Conservation (phyloP, 2,113 vertebrate genomes). For the Boleophthalmus pectinirostris region DNA sequence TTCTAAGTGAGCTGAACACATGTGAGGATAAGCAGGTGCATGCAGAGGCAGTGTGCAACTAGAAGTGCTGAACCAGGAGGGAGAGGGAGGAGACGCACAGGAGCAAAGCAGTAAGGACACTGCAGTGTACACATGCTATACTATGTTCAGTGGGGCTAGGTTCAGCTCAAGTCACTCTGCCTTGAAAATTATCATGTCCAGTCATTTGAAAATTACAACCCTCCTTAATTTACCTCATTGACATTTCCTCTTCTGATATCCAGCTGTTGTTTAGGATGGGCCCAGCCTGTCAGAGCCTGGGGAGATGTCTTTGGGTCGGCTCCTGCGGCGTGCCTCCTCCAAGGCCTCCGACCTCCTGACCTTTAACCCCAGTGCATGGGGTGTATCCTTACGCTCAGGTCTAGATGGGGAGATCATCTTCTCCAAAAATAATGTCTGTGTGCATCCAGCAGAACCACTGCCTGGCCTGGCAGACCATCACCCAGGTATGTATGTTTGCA, state of each 20-base stretch:
- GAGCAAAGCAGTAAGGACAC: constrained; percentile 53
- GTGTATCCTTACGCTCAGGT: constrained; percentile 68
- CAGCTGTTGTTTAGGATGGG: constrained; percentile 82
- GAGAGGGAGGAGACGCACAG: constrained; percentile 14
- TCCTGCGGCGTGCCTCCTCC: constrained; percentile 94
- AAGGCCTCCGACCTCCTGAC: constrained; percentile 96
- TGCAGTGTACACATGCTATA: constrained; percentile 45
- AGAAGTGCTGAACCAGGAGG: constrained; percentile 51
- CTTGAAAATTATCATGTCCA: neutral
- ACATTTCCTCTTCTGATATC: neutral
- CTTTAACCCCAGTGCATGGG: constrained; percentile 77
- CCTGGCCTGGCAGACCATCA: constrained; percentile 90
- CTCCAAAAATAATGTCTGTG: constrained; percentile 98
- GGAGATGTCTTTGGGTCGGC: constrained; percentile 97
- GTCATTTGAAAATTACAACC: neutral
- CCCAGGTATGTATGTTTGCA: constrained; percentile 78
- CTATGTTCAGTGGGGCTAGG: neutral
- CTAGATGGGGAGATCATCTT: constrained; percentile 94
- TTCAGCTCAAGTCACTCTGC: neutral
- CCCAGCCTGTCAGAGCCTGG: constrained; percentile 71
- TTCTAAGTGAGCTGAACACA: constrained; percentile 20
- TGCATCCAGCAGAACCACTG: constrained; percentile 89
- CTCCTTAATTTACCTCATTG: neutral
- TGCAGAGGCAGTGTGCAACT: constrained; percentile 14
- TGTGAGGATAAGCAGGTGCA: constrained; percentile 28